These are phyloP conservation scores for Peromyscus aztecus DNA, from an alignment of 2,797 vertebrate genomes.

Conservation along the genomic window DNA sequence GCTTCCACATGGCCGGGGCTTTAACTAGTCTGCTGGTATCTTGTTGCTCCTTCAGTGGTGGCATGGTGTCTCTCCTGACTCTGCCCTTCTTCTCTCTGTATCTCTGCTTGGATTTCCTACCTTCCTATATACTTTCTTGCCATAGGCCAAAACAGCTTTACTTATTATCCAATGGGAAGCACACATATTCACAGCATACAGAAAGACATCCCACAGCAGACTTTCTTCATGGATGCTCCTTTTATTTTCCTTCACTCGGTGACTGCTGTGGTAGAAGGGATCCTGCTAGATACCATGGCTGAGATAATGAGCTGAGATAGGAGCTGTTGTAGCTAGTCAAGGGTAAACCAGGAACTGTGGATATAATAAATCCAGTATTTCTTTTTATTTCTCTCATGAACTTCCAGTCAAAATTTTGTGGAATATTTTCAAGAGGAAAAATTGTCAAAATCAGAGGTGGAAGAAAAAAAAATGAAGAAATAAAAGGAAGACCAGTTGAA, in stretches of 20 bases:
- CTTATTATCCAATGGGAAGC: too few species aligned
- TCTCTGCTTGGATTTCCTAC: too few species aligned
- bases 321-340: neutral
- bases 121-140: too few species aligned
- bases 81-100: too few species aligned
- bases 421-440: neutral
- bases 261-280: too few species aligned
- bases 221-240: neutral
- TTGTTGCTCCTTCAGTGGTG: too few species aligned
- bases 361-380: neutral
- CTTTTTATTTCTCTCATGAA: neutral
- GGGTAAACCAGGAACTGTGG: fast-evolving
- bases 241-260: neutral
- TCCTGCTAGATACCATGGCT: fast-evolving
- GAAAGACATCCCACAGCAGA: too few species aligned
- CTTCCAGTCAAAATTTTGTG: neutral
- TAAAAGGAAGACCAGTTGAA: neutral
- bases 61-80: too few species aligned
- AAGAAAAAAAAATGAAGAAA: neutral
- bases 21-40: too few species aligned
- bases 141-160: too few species aligned
- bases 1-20: too few species aligned
- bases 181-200: too few species aligned
- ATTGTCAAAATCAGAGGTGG: neutral
- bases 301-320: neutral